Conservation (phyloP, 2,888 invertebrate genomes). For the Drosophila suboccidentalis region DNA sequence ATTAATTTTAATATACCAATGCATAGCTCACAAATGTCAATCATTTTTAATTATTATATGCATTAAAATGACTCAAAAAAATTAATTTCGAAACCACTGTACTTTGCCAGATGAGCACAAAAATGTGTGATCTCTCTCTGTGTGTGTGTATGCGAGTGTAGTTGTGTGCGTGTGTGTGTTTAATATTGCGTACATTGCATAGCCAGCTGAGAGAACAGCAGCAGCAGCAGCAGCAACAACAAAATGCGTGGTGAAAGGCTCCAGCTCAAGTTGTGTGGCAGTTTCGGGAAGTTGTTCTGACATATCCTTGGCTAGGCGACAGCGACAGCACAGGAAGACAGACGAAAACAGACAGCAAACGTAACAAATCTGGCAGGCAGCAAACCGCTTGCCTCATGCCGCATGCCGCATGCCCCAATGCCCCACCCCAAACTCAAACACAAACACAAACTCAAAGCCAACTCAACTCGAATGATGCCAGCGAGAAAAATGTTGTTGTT, state of each 20-base stretch:
- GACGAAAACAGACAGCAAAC: constrained; percentile 45
- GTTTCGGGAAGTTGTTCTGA: constrained; percentile 59
- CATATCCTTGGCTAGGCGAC: constrained; percentile 60
- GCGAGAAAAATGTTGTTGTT: constrained; percentile 51
- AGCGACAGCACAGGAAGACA: constrained; percentile 28
- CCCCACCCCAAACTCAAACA: constrained; percentile 3
- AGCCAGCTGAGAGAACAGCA: constrained; percentile 16
- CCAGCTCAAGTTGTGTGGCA: constrained; percentile 31
- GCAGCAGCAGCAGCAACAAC: background rate
- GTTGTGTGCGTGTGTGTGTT: background rate
- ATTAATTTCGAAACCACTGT: constrained; percentile 11
- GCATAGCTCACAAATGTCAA: no score
- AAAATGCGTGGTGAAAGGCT: constrained; percentile 52
- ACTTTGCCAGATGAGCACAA: background rate
- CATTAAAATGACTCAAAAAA: no score
- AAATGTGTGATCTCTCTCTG: constrained; percentile 5
- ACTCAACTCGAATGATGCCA: constrained; percentile 21
- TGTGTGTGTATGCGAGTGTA: background rate
- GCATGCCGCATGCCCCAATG: constrained; percentile 3
- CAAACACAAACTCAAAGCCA: constrained; percentile 1
- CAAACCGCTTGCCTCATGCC: constrained; percentile 12
- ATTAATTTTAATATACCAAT: no score
- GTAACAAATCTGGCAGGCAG: constrained; percentile 53
- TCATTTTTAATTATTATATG: no score
- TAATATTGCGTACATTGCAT: constrained; percentile 21